These are phyloP conservation scores for Rhabdornis inornatus DNA, from an alignment of 2,113 vertebrate species.

Conservation along the genomic window DNA sequence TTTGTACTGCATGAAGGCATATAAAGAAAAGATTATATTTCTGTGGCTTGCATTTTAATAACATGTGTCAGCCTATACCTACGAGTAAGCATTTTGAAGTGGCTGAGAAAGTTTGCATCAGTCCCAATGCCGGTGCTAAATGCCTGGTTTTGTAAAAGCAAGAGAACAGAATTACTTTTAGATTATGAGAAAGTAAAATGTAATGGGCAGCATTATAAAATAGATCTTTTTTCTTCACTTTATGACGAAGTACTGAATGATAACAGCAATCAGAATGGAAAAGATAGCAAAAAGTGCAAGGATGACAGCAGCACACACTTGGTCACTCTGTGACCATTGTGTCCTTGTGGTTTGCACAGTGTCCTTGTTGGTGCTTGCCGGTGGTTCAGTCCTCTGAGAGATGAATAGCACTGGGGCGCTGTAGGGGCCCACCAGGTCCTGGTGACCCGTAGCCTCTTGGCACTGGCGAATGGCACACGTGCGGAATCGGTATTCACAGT, in stretches of 20 bases:
- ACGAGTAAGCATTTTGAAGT: conserved; percentile 65
- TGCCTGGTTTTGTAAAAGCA: conserved; percentile 76
- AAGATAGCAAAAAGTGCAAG: conserved; percentile 91
- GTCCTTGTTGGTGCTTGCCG: conserved; percentile 71
- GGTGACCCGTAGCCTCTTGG: conserved; percentile 78
- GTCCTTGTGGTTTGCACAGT: conserved; percentile 73
- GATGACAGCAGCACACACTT: conserved; percentile 94
- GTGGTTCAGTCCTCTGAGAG: conserved; percentile 80
- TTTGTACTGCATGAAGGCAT: conserved; percentile 70
- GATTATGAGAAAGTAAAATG: conserved; percentile 76
- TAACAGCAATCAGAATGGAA: conserved; percentile 94
- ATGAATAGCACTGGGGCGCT: conserved; percentile 87
- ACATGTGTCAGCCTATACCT: conserved; percentile 66
- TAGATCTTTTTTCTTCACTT: conserved; percentile 80
- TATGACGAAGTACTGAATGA: conserved; percentile 98
- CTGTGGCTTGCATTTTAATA: conserved; percentile 68
- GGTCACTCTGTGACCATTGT: conserved; percentile 85
- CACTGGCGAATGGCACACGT: conserved; percentile 91
- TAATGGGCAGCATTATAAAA: conserved; percentile 68
- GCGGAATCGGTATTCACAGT: conserved; percentile 91
- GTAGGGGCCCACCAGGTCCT: conserved; percentile 89
- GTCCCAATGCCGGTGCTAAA: conserved; percentile 71
- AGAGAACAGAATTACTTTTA: conserved; percentile 76
- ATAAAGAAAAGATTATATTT: conserved; percentile 50
- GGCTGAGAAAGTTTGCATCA: conserved; percentile 67